Percentiles rank a stretch among this genome's conserved stretches.
phyloP scores from a whole-genome alignment of 1,140 invertebrate genomes.

The Lepidotrigona ventralis region DNA sequence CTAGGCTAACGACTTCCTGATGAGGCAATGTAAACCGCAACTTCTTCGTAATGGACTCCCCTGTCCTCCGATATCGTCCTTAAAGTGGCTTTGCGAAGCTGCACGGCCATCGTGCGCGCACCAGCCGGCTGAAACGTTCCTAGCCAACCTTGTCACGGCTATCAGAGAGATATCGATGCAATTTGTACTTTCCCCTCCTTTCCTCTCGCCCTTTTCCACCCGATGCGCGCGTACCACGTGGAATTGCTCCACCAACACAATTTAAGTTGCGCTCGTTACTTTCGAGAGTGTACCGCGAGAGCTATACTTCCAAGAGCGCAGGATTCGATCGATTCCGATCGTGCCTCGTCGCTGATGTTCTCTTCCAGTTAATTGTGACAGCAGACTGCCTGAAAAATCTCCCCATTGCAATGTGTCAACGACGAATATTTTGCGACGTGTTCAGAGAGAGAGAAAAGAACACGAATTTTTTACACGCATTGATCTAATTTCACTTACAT shows the following conservation, averaged over 20 bases:
- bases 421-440: no score
- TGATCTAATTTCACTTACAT: no score
- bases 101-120: neutral
- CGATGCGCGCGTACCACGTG: neutral
- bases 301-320: neutral
- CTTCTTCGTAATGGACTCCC: slow-evolving; percentile 75
- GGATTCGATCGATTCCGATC: slow-evolving; percentile 1
- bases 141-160: slow-evolving; percentile 46
- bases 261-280: neutral
- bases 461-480: no score
- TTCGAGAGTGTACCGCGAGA: neutral
- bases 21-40: slow-evolving; percentile 73
- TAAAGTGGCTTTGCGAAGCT: slow-evolving; percentile 55
- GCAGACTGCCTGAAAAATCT: no score
- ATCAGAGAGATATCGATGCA: slow-evolving; percentile 60
- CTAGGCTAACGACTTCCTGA: slow-evolving; percentile 78
- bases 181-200: slow-evolving; percentile 44
- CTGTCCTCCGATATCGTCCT: slow-evolving; percentile 57
- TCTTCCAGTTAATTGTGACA: neutral
- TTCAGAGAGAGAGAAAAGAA: no score
- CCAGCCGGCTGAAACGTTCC: slow-evolving; percentile 22
- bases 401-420: neutral
- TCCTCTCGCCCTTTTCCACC: neutral
- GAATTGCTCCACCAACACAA: neutral
- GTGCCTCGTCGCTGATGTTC: neutral